Conservation (phyloP, 1,140 invertebrate species). For the Asbolus verrucosus region DNA sequence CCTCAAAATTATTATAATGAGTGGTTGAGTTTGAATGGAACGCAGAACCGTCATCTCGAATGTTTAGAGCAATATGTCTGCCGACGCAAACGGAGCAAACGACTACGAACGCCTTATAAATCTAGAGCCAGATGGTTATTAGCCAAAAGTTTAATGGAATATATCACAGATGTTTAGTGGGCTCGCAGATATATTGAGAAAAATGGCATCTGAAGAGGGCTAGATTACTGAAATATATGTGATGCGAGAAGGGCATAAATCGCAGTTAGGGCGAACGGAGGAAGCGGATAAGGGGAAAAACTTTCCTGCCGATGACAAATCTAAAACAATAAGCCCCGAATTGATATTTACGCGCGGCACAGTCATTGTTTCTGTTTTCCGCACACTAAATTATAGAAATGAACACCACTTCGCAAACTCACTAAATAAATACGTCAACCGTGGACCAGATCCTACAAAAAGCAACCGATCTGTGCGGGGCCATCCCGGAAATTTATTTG, state of each 20-base stretch:
- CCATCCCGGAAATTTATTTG: no score
- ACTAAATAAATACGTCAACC: no score
- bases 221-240: conserved; percentile 62
- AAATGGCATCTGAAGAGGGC: conserved; percentile 62
- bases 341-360: conserved; percentile 56
- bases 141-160: conserved; percentile 62
- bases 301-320: conserved; percentile 57
- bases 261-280: conserved; percentile 57
- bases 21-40: conserved; percentile 13
- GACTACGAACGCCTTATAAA: conserved; percentile 52
- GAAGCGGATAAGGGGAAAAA: conserved; percentile 51
- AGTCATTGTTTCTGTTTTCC: conserved; percentile 40
- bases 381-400: conserved; percentile 15
- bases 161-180: conserved; percentile 61
- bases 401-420: conserved; percentile 26
- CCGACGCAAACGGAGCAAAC: conserved; percentile 26
- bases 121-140: conserved; percentile 59
- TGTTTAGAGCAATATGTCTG: conserved; percentile 43
- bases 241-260: conserved; percentile 61
- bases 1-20: conserved; percentile 6
- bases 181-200: conserved; percentile 62
- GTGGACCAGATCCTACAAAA: no score
- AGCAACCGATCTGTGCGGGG: no score
- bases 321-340: conserved; percentile 60
- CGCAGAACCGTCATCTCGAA: conserved; percentile 24